Conservation (phyloP, 2,888 invertebrate genomes). For the Drosophila subquinaria region DNA sequence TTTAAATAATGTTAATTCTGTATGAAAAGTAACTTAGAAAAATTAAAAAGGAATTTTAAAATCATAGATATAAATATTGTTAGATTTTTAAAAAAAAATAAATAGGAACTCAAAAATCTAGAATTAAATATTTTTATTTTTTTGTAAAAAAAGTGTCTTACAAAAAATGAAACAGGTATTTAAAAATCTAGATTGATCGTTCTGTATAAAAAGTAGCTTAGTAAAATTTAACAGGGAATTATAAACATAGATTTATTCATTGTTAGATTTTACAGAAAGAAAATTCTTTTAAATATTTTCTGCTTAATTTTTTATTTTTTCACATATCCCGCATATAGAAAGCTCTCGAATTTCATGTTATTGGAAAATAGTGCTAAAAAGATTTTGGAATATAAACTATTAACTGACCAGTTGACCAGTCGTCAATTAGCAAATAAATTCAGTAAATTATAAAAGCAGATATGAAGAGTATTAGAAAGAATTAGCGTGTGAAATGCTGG, state of each 20-base stretch:
- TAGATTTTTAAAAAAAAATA: too few relatives aligned
- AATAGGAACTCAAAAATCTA: too few relatives aligned
- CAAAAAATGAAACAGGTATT: too few relatives aligned
- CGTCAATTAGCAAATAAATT: conserved; percentile 38
- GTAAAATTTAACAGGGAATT: too few relatives aligned
- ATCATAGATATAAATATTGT: too few relatives aligned
- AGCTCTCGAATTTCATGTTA: background rate
- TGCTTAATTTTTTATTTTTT: background rate
- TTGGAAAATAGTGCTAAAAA: background rate
- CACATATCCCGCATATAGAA: background rate
- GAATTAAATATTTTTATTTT: too few relatives aligned
- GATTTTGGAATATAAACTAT: background rate
- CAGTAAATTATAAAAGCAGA: conserved; percentile 4
- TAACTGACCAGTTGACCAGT: conserved; percentile 32
- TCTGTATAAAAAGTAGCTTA: too few relatives aligned
- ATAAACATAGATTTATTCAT: background rate
- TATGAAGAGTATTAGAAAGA: background rate
- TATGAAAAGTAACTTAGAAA: too few relatives aligned
- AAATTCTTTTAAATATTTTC: background rate
- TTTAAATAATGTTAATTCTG: too few relatives aligned
- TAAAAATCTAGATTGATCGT: background rate
- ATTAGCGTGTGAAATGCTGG: conserved; percentile 64
- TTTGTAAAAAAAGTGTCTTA: too few relatives aligned
- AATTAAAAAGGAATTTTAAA: too few relatives aligned
- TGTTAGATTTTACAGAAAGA: background rate